Evolutionary conservation across 2,888 invertebrate species (phyloP), one percentile per base, ranked within the genome.

Genomic region (Mamestra brassicae): DNA sequence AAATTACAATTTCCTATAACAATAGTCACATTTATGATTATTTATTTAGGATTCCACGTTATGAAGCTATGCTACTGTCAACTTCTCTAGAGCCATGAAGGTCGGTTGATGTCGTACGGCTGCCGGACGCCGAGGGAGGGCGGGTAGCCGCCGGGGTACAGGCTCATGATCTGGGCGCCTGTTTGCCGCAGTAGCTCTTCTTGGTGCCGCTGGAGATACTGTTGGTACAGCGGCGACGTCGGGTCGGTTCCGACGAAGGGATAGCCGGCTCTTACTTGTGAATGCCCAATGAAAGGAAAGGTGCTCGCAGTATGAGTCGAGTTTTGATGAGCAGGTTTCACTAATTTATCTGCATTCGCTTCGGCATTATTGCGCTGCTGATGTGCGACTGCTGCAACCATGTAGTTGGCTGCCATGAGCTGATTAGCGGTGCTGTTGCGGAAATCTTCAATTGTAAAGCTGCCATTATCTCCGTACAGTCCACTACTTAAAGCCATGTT

Each of bases 51-150:
- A 80, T 85, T 76, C 74, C 79, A 70, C 75, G 47, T 79, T 71
- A 70, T 69, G 75, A 80, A 75, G 75, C 66, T 81, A 85, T 74
- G 78, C 77, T 85, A 76, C 71, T 77, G 71, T 72, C 58, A 77
- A 78, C 77, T 83, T 90, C 64, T 70, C 74, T 97, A 97, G 92
- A 97, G 97, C 98, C 98, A 98, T 71, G 98, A 97, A 74, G 97
- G 97, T 88, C 97, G 92, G 85, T 97, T 97, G 88, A 98, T 97
- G 90, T 98, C 98, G 88, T 97, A 98, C n/a, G 97, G 97, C 91
- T 98, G 98, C 55, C 98, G 96, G 90, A 97, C 98, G 79, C 97
- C 97, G 73, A 98, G 95, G 38, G 97, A 92, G 1, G 97, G 93
- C 42, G 95, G 97, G 85, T 98, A 98, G 1, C 97, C 97, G 0